phyloP scores from a whole-genome alignment of 2,797 vertebrate genomes.

The Schizopygopsis pylzovi region DNA sequence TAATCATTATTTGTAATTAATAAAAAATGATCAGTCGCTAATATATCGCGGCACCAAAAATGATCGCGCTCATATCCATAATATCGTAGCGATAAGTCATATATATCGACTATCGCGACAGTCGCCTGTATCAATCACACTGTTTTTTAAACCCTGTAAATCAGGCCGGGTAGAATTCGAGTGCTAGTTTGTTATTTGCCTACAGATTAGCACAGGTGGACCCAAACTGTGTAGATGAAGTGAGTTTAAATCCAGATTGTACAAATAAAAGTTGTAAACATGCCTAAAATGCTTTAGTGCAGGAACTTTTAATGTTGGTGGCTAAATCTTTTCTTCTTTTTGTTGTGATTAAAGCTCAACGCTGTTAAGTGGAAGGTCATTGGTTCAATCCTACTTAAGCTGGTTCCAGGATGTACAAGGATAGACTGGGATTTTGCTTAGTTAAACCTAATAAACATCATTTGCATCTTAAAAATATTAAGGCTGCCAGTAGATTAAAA shows the following conservation, averaged over 20 bases:
- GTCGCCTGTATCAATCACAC: too few species aligned
- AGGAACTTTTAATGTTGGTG: not conserved
- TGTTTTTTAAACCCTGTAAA: too few species aligned
- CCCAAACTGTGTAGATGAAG: not conserved
- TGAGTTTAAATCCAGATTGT: not conserved
- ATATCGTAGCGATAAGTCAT: too few species aligned
- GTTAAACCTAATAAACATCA: not conserved
- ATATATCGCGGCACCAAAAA: too few species aligned
- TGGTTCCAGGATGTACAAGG: not conserved
- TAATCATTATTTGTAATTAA: too few species aligned
- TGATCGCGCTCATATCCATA: too few species aligned
- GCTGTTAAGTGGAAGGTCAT: not conserved
- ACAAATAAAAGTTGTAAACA: not conserved
- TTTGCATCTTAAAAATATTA: not conserved
- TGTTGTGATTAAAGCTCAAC: not conserved
- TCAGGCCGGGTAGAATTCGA: not conserved
- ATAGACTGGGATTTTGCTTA: not conserved
- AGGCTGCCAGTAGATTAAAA: not conserved
- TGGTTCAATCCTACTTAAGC: not conserved
- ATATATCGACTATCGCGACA: too few species aligned
- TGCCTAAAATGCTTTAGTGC: not conserved
- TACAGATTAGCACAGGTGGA: not conserved
- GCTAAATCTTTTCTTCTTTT: not conserved
- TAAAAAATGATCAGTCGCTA: too few species aligned
- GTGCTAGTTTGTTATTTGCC: not conserved